Evolutionary conservation across 2,888 invertebrate species (phyloP).

Genomic region (Pediacus dermestoides): DNA sequence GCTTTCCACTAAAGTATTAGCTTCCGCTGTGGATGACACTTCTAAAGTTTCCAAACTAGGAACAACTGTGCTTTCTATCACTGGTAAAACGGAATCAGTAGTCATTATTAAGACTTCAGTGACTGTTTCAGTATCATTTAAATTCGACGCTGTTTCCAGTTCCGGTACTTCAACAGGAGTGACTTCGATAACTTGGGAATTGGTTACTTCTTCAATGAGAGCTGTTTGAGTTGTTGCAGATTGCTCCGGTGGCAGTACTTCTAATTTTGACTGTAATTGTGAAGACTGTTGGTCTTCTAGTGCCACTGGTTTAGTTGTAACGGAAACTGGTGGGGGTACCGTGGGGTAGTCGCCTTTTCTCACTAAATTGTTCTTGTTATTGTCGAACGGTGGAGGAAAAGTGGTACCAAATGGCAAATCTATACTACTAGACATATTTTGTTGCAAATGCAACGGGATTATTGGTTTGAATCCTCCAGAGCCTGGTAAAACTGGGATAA

Average conservation of each 20-base stretch:
- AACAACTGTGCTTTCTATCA: slow-evolving; percentile 8
- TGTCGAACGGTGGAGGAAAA: slow-evolving; percentile 8
- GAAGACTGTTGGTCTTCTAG: slow-evolving; percentile 3
- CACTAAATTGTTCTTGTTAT: slow-evolving; percentile 18
- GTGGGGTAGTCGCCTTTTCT: slow-evolving; percentile 8
- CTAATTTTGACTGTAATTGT: no score
- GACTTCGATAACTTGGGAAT: no score
- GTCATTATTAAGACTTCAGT: slow-evolving; percentile 5
- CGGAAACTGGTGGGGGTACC: slow-evolving; percentile 4
- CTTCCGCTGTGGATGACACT: slow-evolving; percentile 2
- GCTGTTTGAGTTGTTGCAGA: no score
- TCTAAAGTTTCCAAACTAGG: slow-evolving; percentile 4
- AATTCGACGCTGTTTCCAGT: not conserved
- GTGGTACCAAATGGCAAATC: slow-evolving; percentile 19
- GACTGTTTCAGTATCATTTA: no score
- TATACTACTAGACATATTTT: slow-evolving; percentile 1
- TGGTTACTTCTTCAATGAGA: no score
- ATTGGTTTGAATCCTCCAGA: slow-evolving; percentile 73
- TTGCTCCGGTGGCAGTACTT: no score
- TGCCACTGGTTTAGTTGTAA: not conserved
- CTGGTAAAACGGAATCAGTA: slow-evolving; percentile 3
- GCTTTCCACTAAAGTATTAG: slow-evolving; percentile 14
- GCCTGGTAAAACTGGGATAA: slow-evolving; percentile 70
- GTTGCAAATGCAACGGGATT: slow-evolving; percentile 21
- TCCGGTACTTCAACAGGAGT: no score